Percentiles rank a stretch among this genome's conserved stretches.
Conservation (phyloP, 2,797 vertebrate genomes). For the Eulemur coronatus region DNA sequence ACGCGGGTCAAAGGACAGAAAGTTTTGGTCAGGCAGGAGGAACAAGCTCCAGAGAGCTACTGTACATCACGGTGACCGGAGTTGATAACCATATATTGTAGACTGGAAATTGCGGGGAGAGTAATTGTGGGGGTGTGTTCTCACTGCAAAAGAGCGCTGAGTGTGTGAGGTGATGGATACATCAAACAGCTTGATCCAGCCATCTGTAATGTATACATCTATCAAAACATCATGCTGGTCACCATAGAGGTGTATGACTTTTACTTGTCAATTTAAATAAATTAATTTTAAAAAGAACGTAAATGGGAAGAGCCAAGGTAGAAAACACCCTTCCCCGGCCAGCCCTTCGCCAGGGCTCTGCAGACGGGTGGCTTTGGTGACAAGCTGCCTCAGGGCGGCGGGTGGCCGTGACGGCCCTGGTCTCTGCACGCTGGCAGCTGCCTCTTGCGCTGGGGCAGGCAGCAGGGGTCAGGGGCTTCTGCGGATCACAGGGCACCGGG, state of each 20-base stretch:
- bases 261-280: neutral
- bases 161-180: neutral
- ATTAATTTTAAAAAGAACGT: neutral
- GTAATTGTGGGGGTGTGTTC: neutral
- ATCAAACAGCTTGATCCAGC: no score
- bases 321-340: neutral
- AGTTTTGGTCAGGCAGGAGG: neutral
- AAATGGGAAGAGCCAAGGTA: neutral
- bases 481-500: slow-evolving; percentile 4
- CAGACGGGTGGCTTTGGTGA: neutral
- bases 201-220: neutral
- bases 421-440: fast-evolving
- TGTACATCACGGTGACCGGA: neutral
- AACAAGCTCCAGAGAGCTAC: neutral
- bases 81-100: no score
- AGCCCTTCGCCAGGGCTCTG: fast-evolving
- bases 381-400: neutral
- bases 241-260: neutral
- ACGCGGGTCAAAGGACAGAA: neutral
- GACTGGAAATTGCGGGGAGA: neutral
- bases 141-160: neutral
- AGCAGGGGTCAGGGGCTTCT: neutral
- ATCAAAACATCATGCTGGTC: no score
- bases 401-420: neutral
- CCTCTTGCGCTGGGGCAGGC: neutral